These are phyloP conservation scores for Cheilosia vulpina DNA, from an alignment of 2,888 invertebrate species.

Conservation along the genomic window DNA sequence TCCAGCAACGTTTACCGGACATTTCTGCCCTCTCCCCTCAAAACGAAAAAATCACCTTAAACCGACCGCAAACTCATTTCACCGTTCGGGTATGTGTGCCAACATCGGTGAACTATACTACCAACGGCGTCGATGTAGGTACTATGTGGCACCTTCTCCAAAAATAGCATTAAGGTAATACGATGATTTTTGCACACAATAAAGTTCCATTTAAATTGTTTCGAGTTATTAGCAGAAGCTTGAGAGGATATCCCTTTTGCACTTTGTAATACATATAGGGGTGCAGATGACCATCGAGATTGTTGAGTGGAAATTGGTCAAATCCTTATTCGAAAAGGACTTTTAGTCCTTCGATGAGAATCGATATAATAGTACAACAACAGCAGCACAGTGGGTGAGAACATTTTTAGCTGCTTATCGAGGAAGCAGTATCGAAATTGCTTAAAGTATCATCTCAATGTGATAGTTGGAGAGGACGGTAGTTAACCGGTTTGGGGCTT, in stretches of 20 bases:
- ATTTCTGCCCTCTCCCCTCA: too few species aligned
- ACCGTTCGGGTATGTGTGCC: constrained; percentile 16
- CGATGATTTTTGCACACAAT: constrained; percentile 71
- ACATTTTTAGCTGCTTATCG: constrained; percentile 22
- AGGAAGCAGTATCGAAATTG: constrained; percentile 29
- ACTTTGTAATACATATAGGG: constrained; percentile 5
- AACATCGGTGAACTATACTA: neutral
- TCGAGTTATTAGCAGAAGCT: constrained; percentile 68
- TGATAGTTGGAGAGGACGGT: constrained; percentile 5
- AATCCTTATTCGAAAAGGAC: constrained; percentile 37
- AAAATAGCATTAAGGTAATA: constrained; percentile 62
- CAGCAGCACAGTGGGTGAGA: neutral
- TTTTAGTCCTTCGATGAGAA: neutral
- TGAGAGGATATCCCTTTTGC: constrained; percentile 45
- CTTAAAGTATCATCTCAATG: constrained; percentile 20
- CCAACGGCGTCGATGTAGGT: neutral
- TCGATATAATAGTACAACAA: neutral
- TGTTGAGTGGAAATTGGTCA: constrained; percentile 47
- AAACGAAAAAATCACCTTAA: constrained; percentile 26
- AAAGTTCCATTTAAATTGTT: constrained; percentile 69
- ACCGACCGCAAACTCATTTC: constrained; percentile 52
- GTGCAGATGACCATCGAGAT: constrained; percentile 29
- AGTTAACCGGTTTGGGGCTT: neutral
- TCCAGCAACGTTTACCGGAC: constrained; percentile 9
- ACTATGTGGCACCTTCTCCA: constrained; percentile 2